Conservation (phyloP, 2,113 vertebrate genomes). For the Equus przewalskii region DNA sequence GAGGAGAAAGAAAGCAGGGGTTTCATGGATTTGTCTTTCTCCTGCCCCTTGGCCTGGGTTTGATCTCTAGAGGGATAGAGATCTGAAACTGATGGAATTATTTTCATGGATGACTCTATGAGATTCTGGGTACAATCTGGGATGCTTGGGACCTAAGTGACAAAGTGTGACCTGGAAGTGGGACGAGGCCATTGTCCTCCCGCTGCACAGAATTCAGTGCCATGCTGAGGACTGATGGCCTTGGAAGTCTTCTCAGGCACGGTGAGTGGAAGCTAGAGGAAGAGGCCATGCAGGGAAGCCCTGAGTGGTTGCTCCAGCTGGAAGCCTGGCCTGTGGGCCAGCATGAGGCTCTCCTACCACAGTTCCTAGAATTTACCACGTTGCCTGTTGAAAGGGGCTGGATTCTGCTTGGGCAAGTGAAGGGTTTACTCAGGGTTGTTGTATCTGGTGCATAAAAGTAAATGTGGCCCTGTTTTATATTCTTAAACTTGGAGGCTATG, state of each 20-base stretch:
- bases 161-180: background rate
- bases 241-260: background rate
- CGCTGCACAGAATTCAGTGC: background rate
- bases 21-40: background rate
- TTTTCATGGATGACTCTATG: background rate
- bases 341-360: rapidly evolving
- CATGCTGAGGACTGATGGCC: background rate
- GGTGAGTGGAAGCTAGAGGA: background rate
- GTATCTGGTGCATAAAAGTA: background rate
- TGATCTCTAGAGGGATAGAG: background rate
- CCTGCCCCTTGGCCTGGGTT: background rate
- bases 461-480: background rate
- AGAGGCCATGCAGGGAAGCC: background rate
- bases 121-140: background rate
- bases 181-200: background rate
- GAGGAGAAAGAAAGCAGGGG: background rate
- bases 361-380: background rate
- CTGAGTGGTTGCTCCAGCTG: rapidly evolving
- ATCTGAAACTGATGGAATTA: background rate
- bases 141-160: background rate
- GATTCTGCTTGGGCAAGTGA: background rate
- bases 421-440: background rate
- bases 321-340: background rate
- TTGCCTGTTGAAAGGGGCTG: background rate
- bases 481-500: background rate